Percentiles rank a stretch among this genome's conserved stretches.
Conservation (phyloP, 2,888 invertebrate genomes). For the Julus scanicus region DNA sequence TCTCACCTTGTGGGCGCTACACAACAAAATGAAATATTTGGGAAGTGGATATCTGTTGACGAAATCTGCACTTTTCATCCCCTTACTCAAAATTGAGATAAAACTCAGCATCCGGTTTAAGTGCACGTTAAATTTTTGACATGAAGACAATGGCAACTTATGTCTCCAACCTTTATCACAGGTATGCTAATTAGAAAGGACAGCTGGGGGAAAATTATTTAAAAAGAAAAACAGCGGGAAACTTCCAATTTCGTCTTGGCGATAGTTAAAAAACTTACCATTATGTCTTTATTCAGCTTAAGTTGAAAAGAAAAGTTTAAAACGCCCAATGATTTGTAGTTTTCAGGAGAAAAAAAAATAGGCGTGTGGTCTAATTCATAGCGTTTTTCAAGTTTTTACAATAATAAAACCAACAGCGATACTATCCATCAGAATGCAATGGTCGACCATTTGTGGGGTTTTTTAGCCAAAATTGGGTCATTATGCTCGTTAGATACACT, state of each 20-base stretch:
- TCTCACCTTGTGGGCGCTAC: slow-evolving; percentile 14
- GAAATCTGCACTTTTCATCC: slow-evolving; percentile 14
- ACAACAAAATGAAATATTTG: slow-evolving; percentile 17
- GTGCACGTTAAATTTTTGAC: slow-evolving; percentile 13
- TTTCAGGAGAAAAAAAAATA: neutral
- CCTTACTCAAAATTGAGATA: slow-evolving; percentile 15
- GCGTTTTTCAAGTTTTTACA: neutral
- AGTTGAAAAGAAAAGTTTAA: neutral
- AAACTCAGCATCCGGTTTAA: slow-evolving; percentile 37
- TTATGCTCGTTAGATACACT: no score
- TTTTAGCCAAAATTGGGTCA: no score
- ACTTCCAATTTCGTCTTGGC: neutral
- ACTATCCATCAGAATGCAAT: no score
- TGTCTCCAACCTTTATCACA: slow-evolving; percentile 10
- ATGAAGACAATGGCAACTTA: slow-evolving; percentile 46
- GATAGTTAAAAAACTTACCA: neutral
- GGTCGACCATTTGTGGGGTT: no score
- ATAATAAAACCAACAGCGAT: neutral
- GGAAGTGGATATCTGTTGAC: neutral
- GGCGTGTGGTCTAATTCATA: slow-evolving; percentile 33
- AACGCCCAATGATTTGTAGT: slow-evolving; percentile 33
- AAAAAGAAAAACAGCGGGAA: slow-evolving; percentile 14
- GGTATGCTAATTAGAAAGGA: slow-evolving; percentile 36
- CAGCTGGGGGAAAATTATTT: slow-evolving; percentile 30
- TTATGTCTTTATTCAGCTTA: slow-evolving; percentile 31